Evolutionary conservation across 1,140 invertebrate genomes (phyloP).

Genomic region (Saccostrea glomerata): DNA sequence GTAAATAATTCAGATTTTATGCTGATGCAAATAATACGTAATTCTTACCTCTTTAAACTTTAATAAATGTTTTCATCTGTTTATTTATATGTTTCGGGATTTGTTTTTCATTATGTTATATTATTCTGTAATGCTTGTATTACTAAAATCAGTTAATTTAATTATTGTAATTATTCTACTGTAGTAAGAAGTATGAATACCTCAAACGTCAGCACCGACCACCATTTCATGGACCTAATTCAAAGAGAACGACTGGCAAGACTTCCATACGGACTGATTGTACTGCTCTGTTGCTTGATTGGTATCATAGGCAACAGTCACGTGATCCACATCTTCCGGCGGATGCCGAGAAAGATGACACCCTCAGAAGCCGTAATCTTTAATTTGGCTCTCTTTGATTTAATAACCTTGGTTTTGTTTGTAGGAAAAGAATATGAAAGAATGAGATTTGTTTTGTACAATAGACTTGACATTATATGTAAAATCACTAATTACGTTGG

Average conservation of each 20-base stretch:
- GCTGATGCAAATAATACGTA: too few relatives aligned
- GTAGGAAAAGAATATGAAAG: background rate
- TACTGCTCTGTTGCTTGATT: background rate
- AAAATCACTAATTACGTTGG: background rate
- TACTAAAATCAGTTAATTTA: too few relatives aligned
- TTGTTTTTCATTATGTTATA: too few relatives aligned
- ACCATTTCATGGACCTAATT: background rate
- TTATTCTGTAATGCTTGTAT: too few relatives aligned
- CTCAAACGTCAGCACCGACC: background rate
- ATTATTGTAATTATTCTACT: too few relatives aligned
- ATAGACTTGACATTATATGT: background rate
- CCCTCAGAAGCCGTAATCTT: background rate
- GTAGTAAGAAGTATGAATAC: background rate
- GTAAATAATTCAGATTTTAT: too few relatives aligned
- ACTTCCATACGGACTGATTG: background rate
- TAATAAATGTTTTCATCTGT: too few relatives aligned
- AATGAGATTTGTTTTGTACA: background rate
- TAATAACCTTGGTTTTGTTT: background rate
- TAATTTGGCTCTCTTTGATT: background rate
- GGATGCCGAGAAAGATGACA: background rate
- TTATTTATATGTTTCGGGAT: too few relatives aligned
- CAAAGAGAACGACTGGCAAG: background rate
- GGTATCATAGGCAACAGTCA: slow-evolving; percentile 10
- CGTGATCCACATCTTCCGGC: background rate
- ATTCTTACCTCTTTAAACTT: too few relatives aligned